Evolutionary conservation across 2,888 invertebrate genomes (phyloP).

Genomic region (Drosophila setosimentum): DNA sequence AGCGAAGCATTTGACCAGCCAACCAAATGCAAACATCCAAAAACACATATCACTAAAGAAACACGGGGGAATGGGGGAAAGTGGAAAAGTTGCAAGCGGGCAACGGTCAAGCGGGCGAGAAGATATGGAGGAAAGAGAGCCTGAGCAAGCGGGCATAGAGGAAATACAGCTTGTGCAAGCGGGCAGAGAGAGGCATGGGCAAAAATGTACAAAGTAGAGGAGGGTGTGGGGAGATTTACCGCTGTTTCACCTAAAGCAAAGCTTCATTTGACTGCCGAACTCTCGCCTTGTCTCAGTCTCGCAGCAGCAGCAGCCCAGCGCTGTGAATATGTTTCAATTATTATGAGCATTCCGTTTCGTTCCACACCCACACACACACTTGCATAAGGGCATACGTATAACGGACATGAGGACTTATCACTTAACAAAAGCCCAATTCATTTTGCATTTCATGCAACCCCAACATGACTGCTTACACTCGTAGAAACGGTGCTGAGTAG

Average conservation of each 20-base stretch:
- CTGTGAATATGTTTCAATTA: slow-evolving; percentile 79
- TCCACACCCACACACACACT: slow-evolving; percentile 25
- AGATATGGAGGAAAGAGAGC: background rate
- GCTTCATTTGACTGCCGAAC: background rate
- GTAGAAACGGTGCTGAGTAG: background rate
- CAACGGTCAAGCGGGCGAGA: background rate
- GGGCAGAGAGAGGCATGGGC: slow-evolving; percentile 18
- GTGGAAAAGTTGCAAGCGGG: background rate
- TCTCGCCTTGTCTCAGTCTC: background rate
- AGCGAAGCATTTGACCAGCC: slow-evolving; percentile 73
- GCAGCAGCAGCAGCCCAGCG: slow-evolving; percentile 6
- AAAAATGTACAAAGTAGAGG: background rate
- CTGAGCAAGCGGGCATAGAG: background rate
- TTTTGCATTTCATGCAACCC: slow-evolving; percentile 16
- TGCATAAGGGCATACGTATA: background rate
- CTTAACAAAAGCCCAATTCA: slow-evolving; percentile 39
- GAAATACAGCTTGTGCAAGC: background rate
- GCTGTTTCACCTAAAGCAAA: slow-evolving; percentile 2
- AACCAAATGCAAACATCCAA: slow-evolving; percentile 76
- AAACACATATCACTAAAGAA: slow-evolving; percentile 48
- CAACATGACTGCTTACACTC: slow-evolving; percentile 24
- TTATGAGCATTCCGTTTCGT: slow-evolving; percentile 59
- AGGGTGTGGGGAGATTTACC: background rate
- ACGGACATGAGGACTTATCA: slow-evolving; percentile 21
- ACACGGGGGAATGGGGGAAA: background rate